Evolutionary conservation across 2,888 invertebrate species (phyloP).

Genomic region (Andrena dorsata): DNA sequence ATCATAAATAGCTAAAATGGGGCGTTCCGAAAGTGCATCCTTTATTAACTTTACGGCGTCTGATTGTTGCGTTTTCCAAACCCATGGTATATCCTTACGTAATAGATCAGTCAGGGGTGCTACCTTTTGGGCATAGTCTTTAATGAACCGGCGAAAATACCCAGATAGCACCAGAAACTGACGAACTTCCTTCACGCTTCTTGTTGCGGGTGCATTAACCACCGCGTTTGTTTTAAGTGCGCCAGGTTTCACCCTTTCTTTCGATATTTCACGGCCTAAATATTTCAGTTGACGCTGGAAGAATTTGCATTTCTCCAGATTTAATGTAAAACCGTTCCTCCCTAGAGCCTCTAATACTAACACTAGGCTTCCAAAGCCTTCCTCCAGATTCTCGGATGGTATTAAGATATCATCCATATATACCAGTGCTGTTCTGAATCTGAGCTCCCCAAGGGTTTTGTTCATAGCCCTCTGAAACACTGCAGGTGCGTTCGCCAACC

Average conservation of each 20-base stretch:
- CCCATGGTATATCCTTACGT: neutral
- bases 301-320: neutral
- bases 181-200: neutral
- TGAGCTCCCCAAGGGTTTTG: neutral
- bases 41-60: neutral
- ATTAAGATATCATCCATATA: slow-evolving; percentile 16
- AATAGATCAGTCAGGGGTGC: neutral
- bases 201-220: neutral
- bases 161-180: neutral
- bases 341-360: neutral
- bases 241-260: neutral
- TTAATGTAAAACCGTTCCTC: neutral
- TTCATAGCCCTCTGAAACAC: slow-evolving; percentile 15
- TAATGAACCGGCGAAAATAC: neutral
- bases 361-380: neutral
- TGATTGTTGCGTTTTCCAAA: neutral
- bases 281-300: neutral
- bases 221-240: neutral
- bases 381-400: slow-evolving; percentile 5
- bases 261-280: neutral
- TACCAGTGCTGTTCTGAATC: neutral
- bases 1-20: neutral
- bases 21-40: neutral
- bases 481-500: slow-evolving; percentile 14
- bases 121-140: neutral